Conservation (phyloP, 2,797 vertebrate genomes). For the Malurus leucopterus region DNA sequence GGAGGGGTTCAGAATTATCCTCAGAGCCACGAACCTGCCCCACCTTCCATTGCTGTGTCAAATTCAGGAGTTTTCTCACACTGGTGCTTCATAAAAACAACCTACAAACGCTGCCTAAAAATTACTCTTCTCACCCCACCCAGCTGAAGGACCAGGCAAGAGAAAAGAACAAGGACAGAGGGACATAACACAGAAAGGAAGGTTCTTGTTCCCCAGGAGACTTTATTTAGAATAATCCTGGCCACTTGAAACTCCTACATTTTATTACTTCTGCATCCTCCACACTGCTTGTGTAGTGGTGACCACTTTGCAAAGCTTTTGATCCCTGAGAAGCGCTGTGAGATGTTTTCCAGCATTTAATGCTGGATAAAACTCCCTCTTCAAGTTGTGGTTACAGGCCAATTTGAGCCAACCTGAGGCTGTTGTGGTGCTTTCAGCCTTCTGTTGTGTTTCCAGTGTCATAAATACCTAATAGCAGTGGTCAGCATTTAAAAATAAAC, state of each 20-base stretch:
- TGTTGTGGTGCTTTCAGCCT: neutral
- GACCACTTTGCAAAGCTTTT: neutral
- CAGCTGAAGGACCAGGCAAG: neutral
- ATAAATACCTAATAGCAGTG: neutral
- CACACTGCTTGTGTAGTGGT: neutral
- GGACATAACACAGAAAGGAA: neutral
- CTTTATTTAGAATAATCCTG: neutral
- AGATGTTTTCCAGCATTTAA: neutral
- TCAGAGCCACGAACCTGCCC: constrained; percentile 38
- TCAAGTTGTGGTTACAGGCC: neutral
- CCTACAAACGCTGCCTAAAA: neutral
- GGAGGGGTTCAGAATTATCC: constrained; percentile 44
- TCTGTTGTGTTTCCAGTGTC: neutral
- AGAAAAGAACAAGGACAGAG: neutral
- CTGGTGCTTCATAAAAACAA: constrained; percentile 7
- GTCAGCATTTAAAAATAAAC: constrained; percentile 1
- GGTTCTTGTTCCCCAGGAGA: neutral
- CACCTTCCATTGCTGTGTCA: neutral
- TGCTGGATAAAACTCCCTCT: neutral
- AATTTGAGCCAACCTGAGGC: neutral
- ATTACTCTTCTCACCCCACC: constrained; percentile 19
- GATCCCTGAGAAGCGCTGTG: fast-evolving
- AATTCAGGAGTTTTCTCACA: constrained; percentile 25
- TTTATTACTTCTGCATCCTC: neutral
- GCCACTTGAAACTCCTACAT: neutral